Base-by-base conservation (phyloP, 2,113 vertebrate species). In the Coracopsis vasa region DNA sequence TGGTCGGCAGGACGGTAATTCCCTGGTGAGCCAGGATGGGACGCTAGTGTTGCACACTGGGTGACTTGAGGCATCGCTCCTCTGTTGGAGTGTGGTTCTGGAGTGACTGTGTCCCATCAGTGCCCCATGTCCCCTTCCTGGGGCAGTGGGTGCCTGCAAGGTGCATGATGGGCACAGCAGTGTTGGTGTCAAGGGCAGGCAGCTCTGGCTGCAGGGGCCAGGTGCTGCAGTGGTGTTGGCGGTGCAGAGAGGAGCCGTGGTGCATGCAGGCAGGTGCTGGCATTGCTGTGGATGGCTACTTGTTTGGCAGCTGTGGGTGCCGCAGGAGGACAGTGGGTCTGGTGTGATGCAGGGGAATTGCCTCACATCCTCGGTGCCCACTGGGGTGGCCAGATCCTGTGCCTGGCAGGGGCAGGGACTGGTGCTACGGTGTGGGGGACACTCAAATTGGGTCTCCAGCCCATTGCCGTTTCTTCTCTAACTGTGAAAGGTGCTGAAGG, bases 401-500 rank as follows among this genome's bases (percentile, higher is more conserved):
- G 83, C 65, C 65, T 4, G 14, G n/a, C 9, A 3, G 17, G 25
- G 74, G n/a, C 51, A 67, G 77, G 83, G 80, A 75, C 72, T 67
- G 94, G 94, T 95, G 94, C 94, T 95, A 90, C 13, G 67, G 92
- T 51, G 0, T 11, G 45, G 85, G 91, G 80, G 77, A 42, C 78
- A 42, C 72, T 79, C 90, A 15, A 4, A 4, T 16, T 9, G 78
- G 62, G 71, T 6, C 86, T 67, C 29, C 9, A 10, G 75, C 88
- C 94, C 37, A 7, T 71, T 9, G 89, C 92, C 10, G 62, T 80
- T 92, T 92, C 92, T 66, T 92, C 78, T 94, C 82, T 92, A 92
- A 95, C 94, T 95, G 94, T 94, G 94, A 95, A 95, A 83, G 94
- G 92, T 50, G 89, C 74, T 9, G 66, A 66, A 44, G 37, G 42